phyloP scores from a whole-genome alignment of 1,140 invertebrate genomes.

The Drosophila mauritiana region DNA sequence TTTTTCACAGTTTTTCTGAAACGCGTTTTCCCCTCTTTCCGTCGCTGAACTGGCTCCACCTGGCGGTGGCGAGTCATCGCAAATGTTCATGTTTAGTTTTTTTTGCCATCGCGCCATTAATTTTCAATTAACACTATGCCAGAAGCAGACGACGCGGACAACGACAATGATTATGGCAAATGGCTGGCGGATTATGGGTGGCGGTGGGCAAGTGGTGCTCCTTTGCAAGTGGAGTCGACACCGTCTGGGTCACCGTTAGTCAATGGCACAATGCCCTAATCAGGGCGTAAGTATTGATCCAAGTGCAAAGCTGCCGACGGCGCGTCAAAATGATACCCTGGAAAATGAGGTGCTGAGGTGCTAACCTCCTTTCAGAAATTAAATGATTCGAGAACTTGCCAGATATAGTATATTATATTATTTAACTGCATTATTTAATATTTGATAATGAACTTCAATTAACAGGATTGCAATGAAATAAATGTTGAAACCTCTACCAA shows the following conservation, averaged over 20 bases:
- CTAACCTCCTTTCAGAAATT: no score
- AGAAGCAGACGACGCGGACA: slow-evolving; percentile 48
- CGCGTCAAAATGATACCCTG: slow-evolving; percentile 17
- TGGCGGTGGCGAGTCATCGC: slow-evolving; percentile 64
- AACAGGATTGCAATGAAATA: no score
- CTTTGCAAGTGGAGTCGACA: no score
- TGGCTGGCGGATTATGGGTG: not conserved
- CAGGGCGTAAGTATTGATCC: slow-evolving; percentile 2
- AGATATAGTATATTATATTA: no score
- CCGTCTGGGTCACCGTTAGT: slow-evolving; percentile 15
- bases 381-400: no score
- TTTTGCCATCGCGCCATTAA: slow-evolving; percentile 75
- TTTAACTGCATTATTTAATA: no score
- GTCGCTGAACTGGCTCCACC: slow-evolving; percentile 39
- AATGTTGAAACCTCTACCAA: no score
- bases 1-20: not conserved
- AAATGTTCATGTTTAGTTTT: slow-evolving; percentile 77
- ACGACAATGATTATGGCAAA: slow-evolving; percentile 19
- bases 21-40: not conserved
- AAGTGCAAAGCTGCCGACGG: slow-evolving; percentile 9
- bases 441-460: no score
- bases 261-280: slow-evolving; percentile 6
- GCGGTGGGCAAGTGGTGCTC: slow-evolving; percentile 1
- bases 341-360: no score
- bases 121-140: slow-evolving; percentile 82